Evolutionary conservation across 1,140 invertebrate species (phyloP).

Genomic region (Dolichoris vasculosae): DNA sequence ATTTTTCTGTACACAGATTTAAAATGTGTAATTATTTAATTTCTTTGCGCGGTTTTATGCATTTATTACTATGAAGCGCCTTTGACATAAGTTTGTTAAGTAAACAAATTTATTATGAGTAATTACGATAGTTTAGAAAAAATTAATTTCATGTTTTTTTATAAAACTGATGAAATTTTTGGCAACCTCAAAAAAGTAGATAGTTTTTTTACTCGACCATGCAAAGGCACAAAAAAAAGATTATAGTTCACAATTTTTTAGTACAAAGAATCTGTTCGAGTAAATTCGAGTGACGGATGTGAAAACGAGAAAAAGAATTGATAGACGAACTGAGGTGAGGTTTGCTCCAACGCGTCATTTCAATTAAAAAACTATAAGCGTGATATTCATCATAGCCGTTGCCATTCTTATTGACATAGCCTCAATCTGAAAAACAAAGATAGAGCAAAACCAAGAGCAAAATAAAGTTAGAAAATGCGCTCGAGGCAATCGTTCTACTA

Average conservation of each 20-base stretch:
- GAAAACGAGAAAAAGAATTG: constrained; percentile 6
- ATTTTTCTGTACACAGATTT: too few relatives aligned
- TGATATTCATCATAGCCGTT: constrained; percentile 14
- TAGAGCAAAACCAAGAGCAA: constrained; percentile 10
- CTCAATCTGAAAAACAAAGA: constrained; percentile 23
- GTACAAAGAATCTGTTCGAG: constrained; percentile 3
- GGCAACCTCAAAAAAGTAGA: not conserved
- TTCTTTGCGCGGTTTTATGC: too few relatives aligned
- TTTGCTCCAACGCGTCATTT: constrained; percentile 45
- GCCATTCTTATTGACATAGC: constrained; percentile 39
- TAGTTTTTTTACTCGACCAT: not conserved
- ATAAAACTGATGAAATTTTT: not conserved
- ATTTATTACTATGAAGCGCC: too few relatives aligned
- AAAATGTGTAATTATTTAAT: too few relatives aligned
- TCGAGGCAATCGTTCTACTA: constrained; percentile 5
- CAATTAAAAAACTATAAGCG: constrained; percentile 63
- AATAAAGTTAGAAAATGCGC: not conserved
- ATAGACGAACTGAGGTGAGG: constrained; percentile 32
- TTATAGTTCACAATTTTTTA: not conserved
- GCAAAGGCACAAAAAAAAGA: not conserved
- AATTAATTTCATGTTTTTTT: too few relatives aligned
- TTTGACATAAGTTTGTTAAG: too few relatives aligned
- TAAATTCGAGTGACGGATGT: not conserved
- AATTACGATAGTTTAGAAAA: too few relatives aligned
- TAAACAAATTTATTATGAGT: too few relatives aligned